Evolutionary conservation across 2,888 invertebrate genomes (phyloP).

Genomic region (Branchipolynoe longqiensis): DNA sequence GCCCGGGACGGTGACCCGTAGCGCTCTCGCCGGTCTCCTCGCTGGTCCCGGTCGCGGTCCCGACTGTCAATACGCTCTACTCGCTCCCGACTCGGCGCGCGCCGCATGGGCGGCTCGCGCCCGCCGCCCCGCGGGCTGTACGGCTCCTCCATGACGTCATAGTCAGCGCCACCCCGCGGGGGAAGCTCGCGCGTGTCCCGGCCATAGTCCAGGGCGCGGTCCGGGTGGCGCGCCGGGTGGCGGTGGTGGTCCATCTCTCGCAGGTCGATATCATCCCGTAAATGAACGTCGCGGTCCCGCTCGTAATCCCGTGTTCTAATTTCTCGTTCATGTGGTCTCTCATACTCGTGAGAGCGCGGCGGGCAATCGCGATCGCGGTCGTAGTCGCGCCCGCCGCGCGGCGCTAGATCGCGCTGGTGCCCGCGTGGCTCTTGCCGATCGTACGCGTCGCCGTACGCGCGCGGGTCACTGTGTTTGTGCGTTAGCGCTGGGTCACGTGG

Average conservation of each 20-base stretch:
- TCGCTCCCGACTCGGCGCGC: slow-evolving; percentile 34
- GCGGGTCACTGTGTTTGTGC: slow-evolving; percentile 56
- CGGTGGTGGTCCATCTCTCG: slow-evolving; percentile 31
- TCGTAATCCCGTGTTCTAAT: slow-evolving; percentile 64
- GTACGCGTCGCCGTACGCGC: slow-evolving; percentile 13
- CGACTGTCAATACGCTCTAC: slow-evolving; percentile 55
- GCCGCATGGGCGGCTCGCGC: slow-evolving; percentile 32
- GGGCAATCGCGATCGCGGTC: slow-evolving; percentile 38
- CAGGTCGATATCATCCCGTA: slow-evolving; percentile 68
- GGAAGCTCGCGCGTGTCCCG: slow-evolving; percentile 27
- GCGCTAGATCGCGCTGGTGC: neutral
- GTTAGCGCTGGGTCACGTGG: neutral
- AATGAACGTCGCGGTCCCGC: slow-evolving; percentile 57
- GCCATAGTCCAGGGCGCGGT: slow-evolving; percentile 48
- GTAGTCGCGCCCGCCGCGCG: slow-evolving; percentile 18
- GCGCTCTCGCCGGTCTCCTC: slow-evolving; percentile 50
- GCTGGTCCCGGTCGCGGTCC: slow-evolving; percentile 33
- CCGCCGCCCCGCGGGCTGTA: slow-evolving; percentile 15
- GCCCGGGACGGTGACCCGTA: slow-evolving; percentile 39
- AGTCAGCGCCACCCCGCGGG: slow-evolving; percentile 34
- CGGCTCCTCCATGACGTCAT: slow-evolving; percentile 42
- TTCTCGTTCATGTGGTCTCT: slow-evolving; percentile 61
- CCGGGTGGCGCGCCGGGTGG: slow-evolving; percentile 26
- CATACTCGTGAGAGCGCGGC: slow-evolving; percentile 61
- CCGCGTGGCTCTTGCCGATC: slow-evolving; percentile 29